Conservation (phyloP, 2,113 vertebrate species). For the Pipa parva region DNA sequence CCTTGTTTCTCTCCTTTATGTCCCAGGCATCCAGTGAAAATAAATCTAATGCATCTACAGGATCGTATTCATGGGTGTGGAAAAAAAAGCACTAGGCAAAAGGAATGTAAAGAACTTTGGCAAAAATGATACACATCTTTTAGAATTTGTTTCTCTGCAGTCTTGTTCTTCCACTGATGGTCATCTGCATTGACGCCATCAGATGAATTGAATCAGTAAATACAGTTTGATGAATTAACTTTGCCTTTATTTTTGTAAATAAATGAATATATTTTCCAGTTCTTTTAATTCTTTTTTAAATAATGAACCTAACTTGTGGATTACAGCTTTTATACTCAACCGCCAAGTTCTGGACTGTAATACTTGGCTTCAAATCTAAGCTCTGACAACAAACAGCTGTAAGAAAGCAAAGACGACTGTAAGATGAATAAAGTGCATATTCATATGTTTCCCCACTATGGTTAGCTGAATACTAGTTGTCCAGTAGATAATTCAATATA, state of each 20-base stretch:
- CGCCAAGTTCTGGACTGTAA: slow-evolving; percentile 36
- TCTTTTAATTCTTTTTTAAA: slow-evolving; percentile 1
- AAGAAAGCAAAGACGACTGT: not conserved
- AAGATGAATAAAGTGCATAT: not conserved
- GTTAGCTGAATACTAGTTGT: no score
- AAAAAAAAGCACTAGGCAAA: slow-evolving; percentile 28
- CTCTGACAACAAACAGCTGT: slow-evolving; percentile 40
- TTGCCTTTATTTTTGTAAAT: not conserved
- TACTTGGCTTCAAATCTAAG: slow-evolving; percentile 23
- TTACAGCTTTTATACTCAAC: slow-evolving; percentile 5
- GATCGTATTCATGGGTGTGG: slow-evolving; percentile 41
- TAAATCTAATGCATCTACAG: slow-evolving; percentile 29
- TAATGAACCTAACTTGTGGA: slow-evolving; percentile 23
- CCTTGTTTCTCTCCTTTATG: slow-evolving; percentile 37
- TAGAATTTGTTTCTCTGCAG: slow-evolving; percentile 7
- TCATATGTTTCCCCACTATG: not conserved
- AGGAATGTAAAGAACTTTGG: slow-evolving; percentile 43
- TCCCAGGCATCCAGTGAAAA: slow-evolving; percentile 41
- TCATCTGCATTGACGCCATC: not conserved
- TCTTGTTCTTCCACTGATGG: not conserved
- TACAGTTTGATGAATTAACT: not conserved
- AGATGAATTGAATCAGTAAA: not conserved
- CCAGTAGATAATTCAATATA: no score
- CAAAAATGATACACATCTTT: slow-evolving; percentile 26
- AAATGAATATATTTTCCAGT: not conserved